A percentile compares a stretch with the other conserved stretches of the same genome.
These are phyloP conservation scores for Tiliacea aurago DNA, from an alignment of 2,888 invertebrate species.

Conservation along the genomic window DNA sequence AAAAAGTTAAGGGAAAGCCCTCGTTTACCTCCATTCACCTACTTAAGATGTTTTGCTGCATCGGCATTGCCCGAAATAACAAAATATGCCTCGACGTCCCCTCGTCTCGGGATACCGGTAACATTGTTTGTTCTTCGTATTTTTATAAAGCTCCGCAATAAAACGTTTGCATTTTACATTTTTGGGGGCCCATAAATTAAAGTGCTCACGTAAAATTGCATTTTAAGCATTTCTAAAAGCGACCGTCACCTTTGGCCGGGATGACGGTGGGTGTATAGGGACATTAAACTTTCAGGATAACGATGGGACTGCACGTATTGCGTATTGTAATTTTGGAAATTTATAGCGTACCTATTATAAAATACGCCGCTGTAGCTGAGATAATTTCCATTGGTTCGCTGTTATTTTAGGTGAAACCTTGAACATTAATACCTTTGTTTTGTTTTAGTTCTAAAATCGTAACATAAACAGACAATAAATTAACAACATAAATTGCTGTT, in stretches of 20 bases:
- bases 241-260: conserved; percentile 83
- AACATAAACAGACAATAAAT: conserved; percentile 81
- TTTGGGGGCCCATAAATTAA: conserved; percentile 88
- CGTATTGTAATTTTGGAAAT: conserved; percentile 78
- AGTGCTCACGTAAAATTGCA: conserved; percentile 88
- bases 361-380: conserved; percentile 30
- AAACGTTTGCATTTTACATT: conserved; percentile 90
- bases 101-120: conserved; percentile 83
- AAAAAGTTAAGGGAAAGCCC: conserved; percentile 50
- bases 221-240: conserved; percentile 89
- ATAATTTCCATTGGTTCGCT: conserved; percentile 44
- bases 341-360: conserved; percentile 71
- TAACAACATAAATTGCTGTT: conserved; percentile 82
- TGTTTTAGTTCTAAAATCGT: conserved; percentile 71
- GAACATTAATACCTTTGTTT: conserved; percentile 62
- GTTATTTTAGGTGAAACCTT: conserved; percentile 51
- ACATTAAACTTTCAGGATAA: conserved; percentile 80
- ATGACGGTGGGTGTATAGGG: conserved; percentile 72
- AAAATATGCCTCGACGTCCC: conserved; percentile 85
- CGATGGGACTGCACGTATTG: conserved; percentile 74
- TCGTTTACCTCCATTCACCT: conserved; percentile 72
- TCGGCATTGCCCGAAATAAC: conserved; percentile 77
- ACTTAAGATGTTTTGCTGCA: conserved; percentile 75
- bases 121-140: conserved; percentile 89
- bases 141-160: conserved; percentile 88